Conservation (phyloP, 1,140 invertebrate species). For the Calliopsis andreniformis region DNA sequence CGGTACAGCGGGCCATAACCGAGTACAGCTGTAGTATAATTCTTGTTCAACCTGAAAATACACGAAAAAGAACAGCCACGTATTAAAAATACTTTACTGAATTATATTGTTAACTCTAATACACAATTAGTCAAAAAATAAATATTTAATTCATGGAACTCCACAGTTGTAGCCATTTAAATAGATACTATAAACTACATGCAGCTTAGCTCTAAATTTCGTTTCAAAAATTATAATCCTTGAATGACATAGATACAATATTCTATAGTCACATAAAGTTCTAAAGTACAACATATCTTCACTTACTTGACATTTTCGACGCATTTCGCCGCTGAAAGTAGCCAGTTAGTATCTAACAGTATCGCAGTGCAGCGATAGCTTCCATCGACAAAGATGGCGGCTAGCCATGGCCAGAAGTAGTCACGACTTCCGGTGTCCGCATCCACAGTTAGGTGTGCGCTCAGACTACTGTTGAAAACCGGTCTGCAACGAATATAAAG, state of each 20-base stretch:
- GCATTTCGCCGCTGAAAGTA: constrained; percentile 84
- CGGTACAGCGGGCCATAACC: constrained; percentile 84
- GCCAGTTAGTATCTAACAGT: constrained; percentile 84
- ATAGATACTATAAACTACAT: too few species aligned
- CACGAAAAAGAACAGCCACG: too few species aligned
- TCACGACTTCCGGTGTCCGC: constrained; percentile 57
- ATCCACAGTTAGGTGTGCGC: constrained; percentile 55
- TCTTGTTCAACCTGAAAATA: constrained; percentile 81
- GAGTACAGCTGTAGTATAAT: constrained; percentile 85
- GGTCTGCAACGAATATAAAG: constrained; percentile 68
- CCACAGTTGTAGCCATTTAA: too few species aligned
- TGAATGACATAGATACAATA: too few species aligned
- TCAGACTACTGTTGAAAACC: constrained; percentile 66
- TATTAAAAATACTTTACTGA: too few species aligned
- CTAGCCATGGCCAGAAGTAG: constrained; percentile 86
- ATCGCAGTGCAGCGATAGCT: constrained; percentile 85
- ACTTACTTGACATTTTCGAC: constrained; percentile 81
- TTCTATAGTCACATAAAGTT: too few species aligned
- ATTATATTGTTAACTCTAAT: too few species aligned
- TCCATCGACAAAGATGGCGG: constrained; percentile 86
- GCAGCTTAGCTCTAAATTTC: too few species aligned
- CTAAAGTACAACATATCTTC: constrained; percentile 7
- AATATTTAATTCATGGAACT: too few species aligned
- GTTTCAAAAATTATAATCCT: too few species aligned
- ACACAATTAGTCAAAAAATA: too few species aligned